Percentiles rank a stretch among this genome's conserved stretches.
phyloP scores from a whole-genome alignment of 1,140 invertebrate species.

The Cydia pomonella region DNA sequence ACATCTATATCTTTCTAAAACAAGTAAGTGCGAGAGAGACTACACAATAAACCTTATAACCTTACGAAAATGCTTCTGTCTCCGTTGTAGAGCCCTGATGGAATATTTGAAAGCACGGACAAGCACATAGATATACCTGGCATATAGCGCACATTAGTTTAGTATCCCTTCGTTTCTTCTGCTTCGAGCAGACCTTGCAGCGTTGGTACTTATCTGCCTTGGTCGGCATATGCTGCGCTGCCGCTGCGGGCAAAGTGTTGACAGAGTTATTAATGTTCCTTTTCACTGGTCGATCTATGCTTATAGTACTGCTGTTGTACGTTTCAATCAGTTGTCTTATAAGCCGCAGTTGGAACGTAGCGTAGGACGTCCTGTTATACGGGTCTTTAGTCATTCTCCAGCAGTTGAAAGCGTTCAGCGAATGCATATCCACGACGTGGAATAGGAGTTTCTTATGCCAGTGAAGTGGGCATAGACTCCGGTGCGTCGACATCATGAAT shows the following conservation, averaged over 20 bases:
- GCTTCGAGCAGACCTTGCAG: conserved; percentile 14
- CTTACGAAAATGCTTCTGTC: not conserved
- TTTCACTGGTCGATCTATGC: conserved; percentile 8
- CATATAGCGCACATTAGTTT: conserved; percentile 5
- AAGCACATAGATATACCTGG: conserved; percentile 21
- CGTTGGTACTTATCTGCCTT: conserved; percentile 1
- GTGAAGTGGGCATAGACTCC: not conserved
- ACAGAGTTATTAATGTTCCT: conserved; percentile 10
- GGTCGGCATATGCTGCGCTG: conserved; percentile 17
- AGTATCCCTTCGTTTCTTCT: conserved; percentile 12
- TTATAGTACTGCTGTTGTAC: conserved; percentile 25
- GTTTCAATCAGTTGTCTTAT: conserved; percentile 17
- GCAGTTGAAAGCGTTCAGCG: conserved; percentile 11
- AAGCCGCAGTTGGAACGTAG: conserved; percentile 13
- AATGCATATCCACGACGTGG: conserved; percentile 25
- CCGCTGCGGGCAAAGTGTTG: conserved; percentile 8
- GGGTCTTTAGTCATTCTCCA: conserved; percentile 6
- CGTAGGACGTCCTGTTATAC: not conserved
- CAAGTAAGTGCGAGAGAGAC: not conserved
- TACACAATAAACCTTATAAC: not conserved
- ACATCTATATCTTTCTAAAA: not conserved
- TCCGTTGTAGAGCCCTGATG: not conserved
- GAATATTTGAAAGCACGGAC: conserved; percentile 21
- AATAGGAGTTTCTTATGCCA: conserved; percentile 16
- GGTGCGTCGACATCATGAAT: conserved; percentile 25